Base-by-base conservation (phyloP, 1,140 invertebrate genomes). In the Zophobas morio region DNA sequence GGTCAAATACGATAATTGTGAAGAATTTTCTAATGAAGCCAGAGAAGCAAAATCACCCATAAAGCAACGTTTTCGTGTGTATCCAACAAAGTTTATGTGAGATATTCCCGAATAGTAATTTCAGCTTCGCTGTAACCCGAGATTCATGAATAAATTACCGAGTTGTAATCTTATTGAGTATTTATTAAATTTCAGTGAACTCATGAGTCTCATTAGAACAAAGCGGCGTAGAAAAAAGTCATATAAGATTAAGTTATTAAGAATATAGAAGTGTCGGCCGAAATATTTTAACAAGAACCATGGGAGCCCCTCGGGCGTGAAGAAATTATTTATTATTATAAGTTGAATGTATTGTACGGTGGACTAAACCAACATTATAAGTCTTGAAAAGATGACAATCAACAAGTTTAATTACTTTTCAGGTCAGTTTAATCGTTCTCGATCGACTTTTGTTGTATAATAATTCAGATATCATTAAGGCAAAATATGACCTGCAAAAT, bases 371-470 rank as follows among this genome's bases (percentile, higher is more conserved):
- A 76, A 76, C 74, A 76, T 76, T 79, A 79, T 53, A 51, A 51
- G 57, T 71, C 56, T 54, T 79, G 78, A 79, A 79, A 76, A 76
- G 74, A 79, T 76, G 78, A 79, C 78, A 79, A 79, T 79, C 78
- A 79, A 79, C 74, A 47, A 57, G 46, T 76, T 79, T 79, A 79
- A 79, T 79, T 79, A 79, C 74, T 79, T 76, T 76, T 79, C 78
- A 79, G 46, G 70, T 51, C 74, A 54, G 78, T 70, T 79, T 71
- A 76, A 76, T 79, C 78, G 66, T 66, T 71, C 75, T 77, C 70
- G 66, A 77, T 77, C 49, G 47, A 47, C 75, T 66, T 71, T 54
- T 77, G 66, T 77, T 47, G 49, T 71, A 77, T 71, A 77, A 77
- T 77, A 77, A 77, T 77, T 54, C 70, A 71, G 75, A 76, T 77